phyloP scores from a whole-genome alignment of 2,888 invertebrate species.

The Empis livida region DNA sequence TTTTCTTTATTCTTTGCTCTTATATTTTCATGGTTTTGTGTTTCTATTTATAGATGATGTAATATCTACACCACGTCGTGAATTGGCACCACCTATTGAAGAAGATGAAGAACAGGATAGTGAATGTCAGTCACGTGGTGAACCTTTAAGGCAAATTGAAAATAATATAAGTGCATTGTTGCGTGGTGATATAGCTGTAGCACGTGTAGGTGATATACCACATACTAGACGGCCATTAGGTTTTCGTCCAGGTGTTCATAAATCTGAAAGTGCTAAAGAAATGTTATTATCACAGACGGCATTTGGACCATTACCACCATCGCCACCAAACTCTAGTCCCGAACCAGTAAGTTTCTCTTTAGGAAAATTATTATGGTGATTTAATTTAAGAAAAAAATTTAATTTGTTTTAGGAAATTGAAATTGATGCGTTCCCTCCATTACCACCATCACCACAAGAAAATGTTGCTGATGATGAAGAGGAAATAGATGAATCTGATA shows the following conservation, averaged over 20 bases:
- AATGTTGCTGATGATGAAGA: conserved; percentile 40
- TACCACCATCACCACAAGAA: conserved; percentile 75
- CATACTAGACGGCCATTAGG: conserved; percentile 32
- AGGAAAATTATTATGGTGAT: not conserved
- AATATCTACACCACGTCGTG: conserved; percentile 42
- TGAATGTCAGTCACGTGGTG: conserved; percentile 49
- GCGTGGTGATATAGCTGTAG: conserved; percentile 34
- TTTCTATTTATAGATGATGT: conserved; percentile 8
- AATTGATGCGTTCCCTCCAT: conserved; percentile 51
- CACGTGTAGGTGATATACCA: conserved; percentile 23
- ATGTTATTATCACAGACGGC: conserved; percentile 39
- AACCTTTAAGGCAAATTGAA: conserved; percentile 57
- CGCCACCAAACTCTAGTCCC: conserved; percentile 27
- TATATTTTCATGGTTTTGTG: too few relatives aligned
- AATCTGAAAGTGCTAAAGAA: conserved; percentile 62
- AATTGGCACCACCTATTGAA: conserved; percentile 56
- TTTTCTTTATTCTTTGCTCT: too few relatives aligned
- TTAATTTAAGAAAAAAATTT: not conserved
- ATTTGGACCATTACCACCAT: conserved; percentile 35
- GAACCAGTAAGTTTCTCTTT: conserved; percentile 15
- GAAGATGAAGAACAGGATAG: conserved; percentile 52
- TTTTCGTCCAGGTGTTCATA: conserved; percentile 50
- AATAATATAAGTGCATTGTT: conserved; percentile 58
- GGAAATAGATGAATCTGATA: conserved; percentile 13
- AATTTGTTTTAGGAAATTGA: conserved; percentile 17